phyloP scores from a whole-genome alignment of 2,888 invertebrate species.

The Cremastobaeus sp. region DNA sequence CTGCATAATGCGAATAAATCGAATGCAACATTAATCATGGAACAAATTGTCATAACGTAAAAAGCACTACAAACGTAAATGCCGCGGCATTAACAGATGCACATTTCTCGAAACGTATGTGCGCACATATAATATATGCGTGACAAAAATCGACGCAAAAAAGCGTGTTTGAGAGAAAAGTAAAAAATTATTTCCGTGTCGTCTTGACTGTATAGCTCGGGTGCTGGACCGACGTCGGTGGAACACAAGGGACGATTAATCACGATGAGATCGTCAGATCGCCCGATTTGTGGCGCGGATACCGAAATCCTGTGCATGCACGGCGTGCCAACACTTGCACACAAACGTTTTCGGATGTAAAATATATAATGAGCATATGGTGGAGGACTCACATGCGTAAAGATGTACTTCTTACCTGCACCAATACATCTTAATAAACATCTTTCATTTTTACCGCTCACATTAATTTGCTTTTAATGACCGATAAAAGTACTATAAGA shows the following conservation, averaged over 20 bases:
- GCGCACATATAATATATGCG: conserved; percentile 34
- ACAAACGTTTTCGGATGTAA: conserved; percentile 38
- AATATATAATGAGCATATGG: conserved; percentile 54
- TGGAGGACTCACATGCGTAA: conserved; percentile 11
- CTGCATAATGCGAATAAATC: conserved; percentile 25
- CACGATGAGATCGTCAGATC: conserved; percentile 72
- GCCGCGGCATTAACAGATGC: conserved; percentile 45
- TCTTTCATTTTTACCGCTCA: conserved; percentile 49
- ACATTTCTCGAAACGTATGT: conserved; percentile 21
- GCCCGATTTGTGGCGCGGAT: conserved; percentile 62
- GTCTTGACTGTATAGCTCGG: conserved; percentile 57
- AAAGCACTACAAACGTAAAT: conserved; percentile 42
- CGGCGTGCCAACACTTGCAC: conserved; percentile 56
- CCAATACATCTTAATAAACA: conserved; percentile 46
- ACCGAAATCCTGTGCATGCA: conserved; percentile 59
- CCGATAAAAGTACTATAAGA: conserved; percentile 5
- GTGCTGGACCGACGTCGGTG: conserved; percentile 67
- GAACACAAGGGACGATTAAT: conserved; percentile 74
- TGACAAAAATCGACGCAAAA: conserved; percentile 52
- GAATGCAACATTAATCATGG: conserved; percentile 42
- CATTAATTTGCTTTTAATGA: conserved; percentile 35
- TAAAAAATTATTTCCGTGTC: conserved; percentile 56
- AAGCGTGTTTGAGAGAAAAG: conserved; percentile 33
- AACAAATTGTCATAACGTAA: conserved; percentile 52
- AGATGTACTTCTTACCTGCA: conserved; percentile 14